Percentiles rank a stretch among this genome's conserved stretches.
These are phyloP conservation scores for Lerista edwardsae DNA, from an alignment of 2,797 vertebrate species.

Conservation along the genomic window DNA sequence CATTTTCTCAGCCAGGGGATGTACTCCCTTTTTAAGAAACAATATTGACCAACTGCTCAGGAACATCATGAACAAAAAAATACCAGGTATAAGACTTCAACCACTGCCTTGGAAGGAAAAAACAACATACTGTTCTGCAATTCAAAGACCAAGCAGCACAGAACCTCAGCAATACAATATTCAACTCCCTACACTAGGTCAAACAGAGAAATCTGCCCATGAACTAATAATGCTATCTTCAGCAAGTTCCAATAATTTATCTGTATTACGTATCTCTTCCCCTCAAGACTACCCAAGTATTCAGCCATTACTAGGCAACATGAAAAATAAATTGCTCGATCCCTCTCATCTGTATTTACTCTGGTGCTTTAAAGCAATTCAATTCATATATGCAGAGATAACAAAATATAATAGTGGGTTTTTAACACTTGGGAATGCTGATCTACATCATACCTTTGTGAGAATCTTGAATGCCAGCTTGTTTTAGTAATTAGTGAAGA, in stretches of 20 bases:
- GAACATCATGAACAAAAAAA: not conserved
- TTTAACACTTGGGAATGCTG: not conserved
- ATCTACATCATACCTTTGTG: not conserved
- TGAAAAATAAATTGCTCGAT: constrained; percentile 54
- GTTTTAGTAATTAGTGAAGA: fast-evolving
- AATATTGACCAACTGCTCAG: not conserved
- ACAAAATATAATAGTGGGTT: not conserved
- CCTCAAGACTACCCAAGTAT: not conserved
- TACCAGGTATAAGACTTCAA: too few species aligned
- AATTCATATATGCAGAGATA: constrained; percentile 38
- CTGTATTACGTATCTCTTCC: not conserved
- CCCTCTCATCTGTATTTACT: constrained; percentile 61
- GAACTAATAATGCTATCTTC: constrained; percentile 24
- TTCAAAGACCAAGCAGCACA: not conserved
- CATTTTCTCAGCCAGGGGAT: not conserved
- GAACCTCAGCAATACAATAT: not conserved
- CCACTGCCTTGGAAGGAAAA: not conserved
- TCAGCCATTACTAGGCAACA: constrained; percentile 63
- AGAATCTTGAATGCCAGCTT: fast-evolving
- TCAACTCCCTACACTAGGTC: not conserved
- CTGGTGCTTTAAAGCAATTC: constrained; percentile 49
- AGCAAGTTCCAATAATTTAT: constrained; percentile 41
- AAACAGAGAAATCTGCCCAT: constrained; percentile 22
- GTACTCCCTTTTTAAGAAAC: not conserved
- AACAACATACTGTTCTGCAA: not conserved